Percentiles rank a stretch among this genome's conserved stretches.
Conservation (phyloP, 2,888 invertebrate genomes). For the Cistogaster globosa region DNA sequence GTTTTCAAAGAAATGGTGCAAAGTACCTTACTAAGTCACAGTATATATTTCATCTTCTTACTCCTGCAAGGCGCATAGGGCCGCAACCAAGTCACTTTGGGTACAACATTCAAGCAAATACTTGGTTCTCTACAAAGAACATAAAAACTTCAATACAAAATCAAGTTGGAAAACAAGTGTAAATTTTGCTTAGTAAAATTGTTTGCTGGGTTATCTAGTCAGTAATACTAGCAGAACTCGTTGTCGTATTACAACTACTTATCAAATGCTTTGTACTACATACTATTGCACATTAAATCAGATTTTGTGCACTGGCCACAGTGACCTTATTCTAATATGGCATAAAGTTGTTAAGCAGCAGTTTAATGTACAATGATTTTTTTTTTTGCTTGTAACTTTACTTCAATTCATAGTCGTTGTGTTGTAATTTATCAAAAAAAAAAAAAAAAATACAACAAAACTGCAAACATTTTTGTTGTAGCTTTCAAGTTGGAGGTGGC, state of each 20-base stretch:
- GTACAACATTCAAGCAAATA: too few relatives aligned
- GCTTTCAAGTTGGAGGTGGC: slow-evolving; percentile 68
- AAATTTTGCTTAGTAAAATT: neutral
- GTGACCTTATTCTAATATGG: slow-evolving; percentile 71
- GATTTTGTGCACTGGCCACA: slow-evolving; percentile 66
- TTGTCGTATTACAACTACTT: slow-evolving; percentile 7
- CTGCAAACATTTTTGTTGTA: neutral
- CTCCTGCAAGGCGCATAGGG: too few relatives aligned
- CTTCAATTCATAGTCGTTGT: slow-evolving; percentile 16
- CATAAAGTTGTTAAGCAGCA: slow-evolving; percentile 60
- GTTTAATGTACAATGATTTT: slow-evolving; percentile 45
- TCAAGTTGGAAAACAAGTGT: too few relatives aligned
- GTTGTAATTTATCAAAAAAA: neutral
- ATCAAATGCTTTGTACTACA: slow-evolving; percentile 12
- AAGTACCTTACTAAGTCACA: too few relatives aligned
- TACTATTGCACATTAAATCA: slow-evolving; percentile 41
- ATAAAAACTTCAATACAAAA: too few relatives aligned
- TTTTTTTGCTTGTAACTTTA: neutral
- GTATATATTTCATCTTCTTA: too few relatives aligned
- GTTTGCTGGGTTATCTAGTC: slow-evolving; percentile 30
- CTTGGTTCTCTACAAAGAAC: too few relatives aligned
- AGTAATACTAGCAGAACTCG: neutral
- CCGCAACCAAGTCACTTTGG: too few relatives aligned
- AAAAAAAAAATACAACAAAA: too few relatives aligned
- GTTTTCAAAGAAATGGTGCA: too few relatives aligned